These are phyloP conservation scores for Sycophaga agraensis DNA, from an alignment of 1,140 invertebrate species.

Conservation along the genomic window DNA sequence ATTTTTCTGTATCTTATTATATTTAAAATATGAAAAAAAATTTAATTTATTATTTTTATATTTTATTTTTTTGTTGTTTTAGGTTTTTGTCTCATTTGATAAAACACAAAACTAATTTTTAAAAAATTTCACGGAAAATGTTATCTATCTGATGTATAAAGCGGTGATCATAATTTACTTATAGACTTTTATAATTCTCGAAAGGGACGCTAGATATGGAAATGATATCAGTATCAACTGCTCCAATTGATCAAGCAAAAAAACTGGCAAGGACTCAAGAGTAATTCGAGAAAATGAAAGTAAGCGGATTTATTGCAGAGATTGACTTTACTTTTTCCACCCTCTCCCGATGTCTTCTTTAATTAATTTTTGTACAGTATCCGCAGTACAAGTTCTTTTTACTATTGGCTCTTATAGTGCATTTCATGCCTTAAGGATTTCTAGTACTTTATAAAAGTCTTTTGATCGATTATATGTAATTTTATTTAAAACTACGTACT, in stretches of 20 bases:
- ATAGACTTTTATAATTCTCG: background rate
- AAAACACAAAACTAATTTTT: too few relatives aligned
- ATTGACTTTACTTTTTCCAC: background rate
- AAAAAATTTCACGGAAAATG: too few relatives aligned
- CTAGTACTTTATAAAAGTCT: too few relatives aligned
- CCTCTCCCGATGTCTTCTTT: background rate
- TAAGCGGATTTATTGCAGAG: slow-evolving; percentile 22
- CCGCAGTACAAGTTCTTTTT: too few relatives aligned
- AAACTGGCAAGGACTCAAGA: background rate
- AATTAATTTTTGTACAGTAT: slow-evolving; percentile 14
- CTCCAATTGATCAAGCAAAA: background rate
- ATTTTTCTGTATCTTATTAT: too few relatives aligned
- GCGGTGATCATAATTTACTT: background rate
- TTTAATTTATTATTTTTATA: too few relatives aligned
- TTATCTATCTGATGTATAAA: too few relatives aligned
- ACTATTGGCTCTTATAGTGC: too few relatives aligned
- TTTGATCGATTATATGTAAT: background rate
- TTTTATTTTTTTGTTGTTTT: too few relatives aligned
- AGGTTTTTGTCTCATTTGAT: too few relatives aligned
- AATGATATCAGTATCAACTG: slow-evolving; percentile 20
- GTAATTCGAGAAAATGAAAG: slow-evolving; percentile 14
- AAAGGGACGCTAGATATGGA: slow-evolving; percentile 4
- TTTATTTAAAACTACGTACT: background rate
- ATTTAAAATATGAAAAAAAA: too few relatives aligned
- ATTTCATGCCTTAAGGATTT: too few relatives aligned